Evolutionary conservation across 92 coral and sea anemone species (phyloP), one percentile per base, ranked within the genome.

Genomic region (Hydrozoanthus gracilis): DNA sequence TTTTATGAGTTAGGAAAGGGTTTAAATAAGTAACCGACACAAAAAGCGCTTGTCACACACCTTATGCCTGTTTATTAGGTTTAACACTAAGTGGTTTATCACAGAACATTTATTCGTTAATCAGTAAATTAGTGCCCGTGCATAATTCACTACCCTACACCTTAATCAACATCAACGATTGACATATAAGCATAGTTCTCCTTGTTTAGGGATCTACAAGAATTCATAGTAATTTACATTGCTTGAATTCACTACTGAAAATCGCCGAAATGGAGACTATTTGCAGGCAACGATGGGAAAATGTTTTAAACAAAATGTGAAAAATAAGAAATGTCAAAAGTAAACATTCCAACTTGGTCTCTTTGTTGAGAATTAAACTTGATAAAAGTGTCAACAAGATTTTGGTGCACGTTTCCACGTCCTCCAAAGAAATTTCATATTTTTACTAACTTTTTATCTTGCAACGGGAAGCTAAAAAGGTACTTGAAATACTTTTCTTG

Each of bases 41-140:
- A 80, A 18, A 35, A 51, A 62, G 85, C 64, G 45, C 17, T 80
- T 80, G 85, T 64, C 58, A 80, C 85, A 80, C 69, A 80, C 17
- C 66, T 49, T 80, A 80, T 80, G 61, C 71, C 85, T 80, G 58
- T 80, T 80, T 80, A 80, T 80, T 80, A 58, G 8, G 14, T 78
- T 65, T 80, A 80, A 50, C 85, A 80, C 55, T 62, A 78, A 55
- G 52, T 79, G 27, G 52, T 48, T 80, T 65, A 80, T 17, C 85
- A 80, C 73, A 64, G 85, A 65, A 12, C 12, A 51, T 78, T 44
- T 55, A 79, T 80, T 65, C n/a, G 44, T 80, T 80, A 65, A 50
- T 46, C 73, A 62, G 50, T 9, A 64, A 48, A 65, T 8, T 46
- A n/a, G 64, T 80, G 72, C 56, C 17, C 39, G 85, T 48, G 74